Evolutionary conservation across 2,888 invertebrate genomes (phyloP).

Genomic region (Pristionchus maxplancki): DNA sequence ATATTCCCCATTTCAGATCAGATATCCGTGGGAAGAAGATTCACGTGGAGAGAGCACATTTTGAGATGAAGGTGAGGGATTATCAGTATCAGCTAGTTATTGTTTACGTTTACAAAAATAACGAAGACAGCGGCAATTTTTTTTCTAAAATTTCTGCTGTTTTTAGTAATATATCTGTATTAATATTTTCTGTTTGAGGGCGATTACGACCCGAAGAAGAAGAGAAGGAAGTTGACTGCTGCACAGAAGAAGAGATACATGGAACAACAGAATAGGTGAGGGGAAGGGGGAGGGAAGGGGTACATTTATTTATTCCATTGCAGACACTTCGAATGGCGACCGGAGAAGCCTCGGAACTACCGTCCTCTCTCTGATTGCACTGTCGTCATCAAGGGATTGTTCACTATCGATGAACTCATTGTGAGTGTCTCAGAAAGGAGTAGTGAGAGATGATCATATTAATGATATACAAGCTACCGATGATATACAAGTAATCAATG

Average conservation of each 20-base stretch:
- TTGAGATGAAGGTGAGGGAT: constrained; percentile 86
- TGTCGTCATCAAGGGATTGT: constrained; percentile 94
- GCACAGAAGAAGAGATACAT: constrained; percentile 88
- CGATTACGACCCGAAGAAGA: constrained; percentile 90
- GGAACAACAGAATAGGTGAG: constrained; percentile 90
- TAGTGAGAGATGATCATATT: too few relatives aligned
- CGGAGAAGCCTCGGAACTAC: constrained; percentile 91
- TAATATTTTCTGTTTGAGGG: constrained; percentile 62
- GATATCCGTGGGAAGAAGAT: constrained; percentile 80
- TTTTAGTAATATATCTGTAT: neutral
- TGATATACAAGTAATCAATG: too few relatives aligned
- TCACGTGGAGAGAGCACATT: constrained; percentile 92
- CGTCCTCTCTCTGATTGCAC: constrained; percentile 90
- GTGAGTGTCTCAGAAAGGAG: too few relatives aligned
- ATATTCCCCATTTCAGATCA: neutral
- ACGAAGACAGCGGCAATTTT: too few relatives aligned
- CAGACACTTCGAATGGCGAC: constrained; percentile 92
- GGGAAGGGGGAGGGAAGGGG: neutral
- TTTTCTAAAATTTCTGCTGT: neutral
- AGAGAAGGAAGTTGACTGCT: constrained; percentile 89
- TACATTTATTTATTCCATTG: neutral
- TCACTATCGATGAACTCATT: constrained; percentile 91
- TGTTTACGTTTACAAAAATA: too few relatives aligned
- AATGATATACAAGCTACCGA: too few relatives aligned
- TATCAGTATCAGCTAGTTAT: neutral